Evolutionary conservation across 2,113 vertebrate genomes (phyloP).

Genomic region (Marmota flaviventris): DNA sequence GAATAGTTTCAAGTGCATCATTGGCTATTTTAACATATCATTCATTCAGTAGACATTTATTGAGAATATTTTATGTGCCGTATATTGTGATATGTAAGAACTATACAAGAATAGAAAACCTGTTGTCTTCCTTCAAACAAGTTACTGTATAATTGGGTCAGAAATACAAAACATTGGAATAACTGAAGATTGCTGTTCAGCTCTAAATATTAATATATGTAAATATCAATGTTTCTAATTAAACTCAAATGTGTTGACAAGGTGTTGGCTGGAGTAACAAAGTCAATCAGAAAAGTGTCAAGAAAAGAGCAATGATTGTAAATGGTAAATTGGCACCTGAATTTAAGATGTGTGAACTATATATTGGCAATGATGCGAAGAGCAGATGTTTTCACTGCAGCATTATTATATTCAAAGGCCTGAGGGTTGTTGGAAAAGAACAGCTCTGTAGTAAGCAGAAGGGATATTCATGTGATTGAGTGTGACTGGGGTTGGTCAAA

Average conservation of each 20-base stretch:
- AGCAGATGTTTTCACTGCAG: not conserved
- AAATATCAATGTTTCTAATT: constrained; percentile 49
- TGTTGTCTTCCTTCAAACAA: not conserved
- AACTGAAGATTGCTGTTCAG: not conserved
- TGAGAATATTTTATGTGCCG: not conserved
- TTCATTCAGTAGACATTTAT: not conserved
- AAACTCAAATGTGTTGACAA: not conserved
- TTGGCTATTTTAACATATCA: constrained; percentile 31
- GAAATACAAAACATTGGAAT: not conserved
- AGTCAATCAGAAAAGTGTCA: constrained; percentile 12
- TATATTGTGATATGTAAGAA: not conserved
- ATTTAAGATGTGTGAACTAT: constrained; percentile 26
- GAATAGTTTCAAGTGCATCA: not conserved
- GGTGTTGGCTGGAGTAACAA: not conserved
- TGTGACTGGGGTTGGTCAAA: not conserved
- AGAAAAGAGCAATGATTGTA: not conserved
- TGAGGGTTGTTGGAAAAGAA: not conserved
- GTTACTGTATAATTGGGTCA: not conserved
- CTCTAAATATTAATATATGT: not conserved
- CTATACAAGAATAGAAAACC: not conserved
- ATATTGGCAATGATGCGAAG: not conserved
- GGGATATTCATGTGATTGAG: not conserved
- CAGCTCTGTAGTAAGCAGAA: not conserved
- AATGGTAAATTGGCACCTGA: not conserved
- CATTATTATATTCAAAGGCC: not conserved